Conservation (phyloP, 35 echinoderm and acorn worm genomes). For the Apostichopus californicus region DNA sequence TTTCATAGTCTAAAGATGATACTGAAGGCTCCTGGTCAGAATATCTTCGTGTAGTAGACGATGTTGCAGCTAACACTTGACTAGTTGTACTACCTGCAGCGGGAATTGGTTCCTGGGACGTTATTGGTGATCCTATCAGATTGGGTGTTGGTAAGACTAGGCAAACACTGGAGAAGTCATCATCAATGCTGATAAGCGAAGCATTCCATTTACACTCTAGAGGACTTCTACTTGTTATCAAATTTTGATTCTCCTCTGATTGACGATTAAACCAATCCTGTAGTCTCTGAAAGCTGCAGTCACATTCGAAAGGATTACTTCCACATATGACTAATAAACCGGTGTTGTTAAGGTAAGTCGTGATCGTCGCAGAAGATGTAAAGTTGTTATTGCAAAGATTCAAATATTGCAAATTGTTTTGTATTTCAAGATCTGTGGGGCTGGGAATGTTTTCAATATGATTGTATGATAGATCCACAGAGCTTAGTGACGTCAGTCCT, state of each 20-base stretch:
- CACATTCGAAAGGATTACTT: conserved; percentile 7
- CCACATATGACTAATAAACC: neutral
- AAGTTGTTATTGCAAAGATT: neutral
- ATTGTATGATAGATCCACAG: neutral
- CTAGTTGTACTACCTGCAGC: no score
- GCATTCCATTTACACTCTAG: neutral
- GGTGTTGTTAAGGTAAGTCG: neutral
- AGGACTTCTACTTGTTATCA: neutral
- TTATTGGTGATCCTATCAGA: neutral
- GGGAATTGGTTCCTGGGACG: no score
- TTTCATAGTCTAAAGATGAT: no score
- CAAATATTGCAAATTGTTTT: neutral
- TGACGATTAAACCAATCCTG: neutral
- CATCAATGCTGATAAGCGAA: neutral
- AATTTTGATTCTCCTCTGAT: neutral
- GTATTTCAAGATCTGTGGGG: neutral
- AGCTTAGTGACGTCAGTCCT: neutral
- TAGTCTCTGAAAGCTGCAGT: neutral
- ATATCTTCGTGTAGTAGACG: no score
- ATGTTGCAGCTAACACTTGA: no score
- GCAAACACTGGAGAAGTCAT: neutral
- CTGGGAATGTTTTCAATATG: neutral
- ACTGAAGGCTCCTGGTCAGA: no score
- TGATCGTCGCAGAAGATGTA: neutral
- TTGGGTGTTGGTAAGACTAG: neutral